Percentiles rank a stretch among this genome's conserved stretches.
Conservation (phyloP, 2,888 invertebrate species). For the Microplitis manilae region DNA sequence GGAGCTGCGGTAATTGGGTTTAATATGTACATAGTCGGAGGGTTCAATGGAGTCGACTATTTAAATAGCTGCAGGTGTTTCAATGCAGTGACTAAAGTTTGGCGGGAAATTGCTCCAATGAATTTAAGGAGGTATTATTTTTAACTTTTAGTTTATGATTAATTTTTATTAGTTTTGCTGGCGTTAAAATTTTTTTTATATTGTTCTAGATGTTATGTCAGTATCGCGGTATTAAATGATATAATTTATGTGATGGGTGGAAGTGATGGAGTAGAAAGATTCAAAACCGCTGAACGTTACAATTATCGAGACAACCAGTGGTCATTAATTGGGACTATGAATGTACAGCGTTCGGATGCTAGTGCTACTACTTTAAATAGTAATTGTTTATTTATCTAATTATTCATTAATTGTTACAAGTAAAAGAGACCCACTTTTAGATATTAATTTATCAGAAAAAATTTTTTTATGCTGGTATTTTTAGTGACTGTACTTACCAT, state of each 20-base stretch:
- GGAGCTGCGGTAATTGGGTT: conserved; percentile 91
- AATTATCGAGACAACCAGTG: conserved; percentile 89
- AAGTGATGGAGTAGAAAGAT: conserved; percentile 88
- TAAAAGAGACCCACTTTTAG: too few species aligned
- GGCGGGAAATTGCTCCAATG: conserved; percentile 91
- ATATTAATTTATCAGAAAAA: too few species aligned
- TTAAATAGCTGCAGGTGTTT: conserved; percentile 91
- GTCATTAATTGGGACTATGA: conserved; percentile 91
- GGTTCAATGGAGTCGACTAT: conserved; percentile 92
- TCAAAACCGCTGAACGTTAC: conserved; percentile 90
- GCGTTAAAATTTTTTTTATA: conserved; percentile 34
- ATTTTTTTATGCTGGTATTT: too few species aligned
- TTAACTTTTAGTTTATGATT: not conserved
- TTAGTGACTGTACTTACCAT: too few species aligned
- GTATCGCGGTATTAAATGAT: conserved; percentile 84
- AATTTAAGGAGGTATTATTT: conserved; percentile 78
- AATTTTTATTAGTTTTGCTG: not conserved
- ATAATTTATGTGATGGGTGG: conserved; percentile 91
- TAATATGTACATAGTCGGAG: conserved; percentile 91
- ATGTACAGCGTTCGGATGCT: conserved; percentile 90
- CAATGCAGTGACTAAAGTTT: conserved; percentile 86
- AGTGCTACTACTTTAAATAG: conserved; percentile 90
- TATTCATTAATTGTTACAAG: too few species aligned
- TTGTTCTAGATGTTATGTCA: conserved; percentile 83
- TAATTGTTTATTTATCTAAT: conserved; percentile 53